Evolutionary conservation across 2,797 vertebrate genomes (phyloP), one percentile per base, ranked within the genome.

Genomic region (Oceanodroma leucorhoa): DNA sequence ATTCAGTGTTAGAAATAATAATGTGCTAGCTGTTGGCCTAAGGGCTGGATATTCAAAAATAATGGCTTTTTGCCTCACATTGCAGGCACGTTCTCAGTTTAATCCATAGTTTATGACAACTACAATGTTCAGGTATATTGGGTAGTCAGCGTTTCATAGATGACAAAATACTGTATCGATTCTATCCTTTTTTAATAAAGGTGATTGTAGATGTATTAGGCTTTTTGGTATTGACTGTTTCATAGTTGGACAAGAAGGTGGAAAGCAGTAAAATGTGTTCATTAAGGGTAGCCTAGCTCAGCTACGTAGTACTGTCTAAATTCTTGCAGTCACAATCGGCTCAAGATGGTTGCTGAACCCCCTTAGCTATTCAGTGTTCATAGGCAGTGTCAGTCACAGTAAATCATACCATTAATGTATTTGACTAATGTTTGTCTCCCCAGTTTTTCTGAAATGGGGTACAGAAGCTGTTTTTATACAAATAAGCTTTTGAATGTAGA

Each of bases 41-140:
- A 58, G 57, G 61, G 41, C 53, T 83, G 71, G 55, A 21, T 93
- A 73, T 46, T 70, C 58, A 72, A 60, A 89, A 89, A 58, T 32
- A 46, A 51, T 5, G 26, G 89, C 60, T 76, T 81, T 87, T 82
- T 96, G 89, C 83, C 94, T 96, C 93, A 94, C 53, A 93, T 75
- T 94, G 95, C 89, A 72, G 89, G 80, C 89, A 48, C 3, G 1
- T 82, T 88, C 45, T 83, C 27, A 4, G 10, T 73, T 91, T 88
- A 76, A 72, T 48, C 54, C 51, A 43, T 24, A 34, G 38, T 71
- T 95, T 48, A 18, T 54, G 61, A 65, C 43, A 89, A 58, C 43
- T 82, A 9, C 41, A 55, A 9, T 24, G 30, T 82, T 90, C 66
- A 60, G 55, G 64, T 76, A 11, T 82, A 45, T 76, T 76, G 46